phyloP scores from a whole-genome alignment of 1,140 invertebrate genomes.

The Drosophila azteca region DNA sequence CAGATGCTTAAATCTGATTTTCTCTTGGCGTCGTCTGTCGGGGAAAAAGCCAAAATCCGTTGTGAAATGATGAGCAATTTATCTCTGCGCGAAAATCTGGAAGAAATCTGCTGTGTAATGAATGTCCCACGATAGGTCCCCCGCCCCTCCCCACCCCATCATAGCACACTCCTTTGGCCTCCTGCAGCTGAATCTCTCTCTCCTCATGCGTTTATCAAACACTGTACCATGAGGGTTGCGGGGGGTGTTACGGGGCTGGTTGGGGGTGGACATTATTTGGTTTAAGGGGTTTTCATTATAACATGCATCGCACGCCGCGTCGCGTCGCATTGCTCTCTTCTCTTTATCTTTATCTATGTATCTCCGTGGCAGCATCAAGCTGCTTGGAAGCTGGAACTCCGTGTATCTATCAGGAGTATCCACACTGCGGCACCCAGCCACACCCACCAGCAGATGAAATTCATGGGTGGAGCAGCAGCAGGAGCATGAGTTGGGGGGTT shows the following conservation, averaged over 20 bases:
- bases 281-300: slow-evolving; percentile 81
- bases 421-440: slow-evolving; percentile 39
- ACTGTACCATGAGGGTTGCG: slow-evolving; percentile 1
- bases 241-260: neutral
- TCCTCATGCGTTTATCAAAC: slow-evolving; percentile 9
- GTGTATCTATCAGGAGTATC: slow-evolving; percentile 38
- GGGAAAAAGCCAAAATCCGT: slow-evolving; percentile 66
- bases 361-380: slow-evolving; percentile 68
- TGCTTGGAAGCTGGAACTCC: slow-evolving; percentile 31
- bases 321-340: slow-evolving; percentile 68
- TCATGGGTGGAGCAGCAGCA: slow-evolving; percentile 19
- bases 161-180: slow-evolving; percentile 7
- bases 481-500: neutral
- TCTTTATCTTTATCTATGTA: slow-evolving; percentile 63
- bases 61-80: slow-evolving; percentile 81
- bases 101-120: slow-evolving; percentile 76
- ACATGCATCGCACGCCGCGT: slow-evolving; percentile 74
- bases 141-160: neutral
- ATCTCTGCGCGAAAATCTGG: slow-evolving; percentile 69
- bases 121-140: slow-evolving; percentile 58
- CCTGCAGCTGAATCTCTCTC: slow-evolving; percentile 6
- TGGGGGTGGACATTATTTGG: slow-evolving; percentile 67
- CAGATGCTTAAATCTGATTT: slow-evolving; percentile 22
- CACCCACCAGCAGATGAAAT: slow-evolving; percentile 52
- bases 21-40: slow-evolving; percentile 34